Evolutionary conservation across 30 jellyfish, hydroid and myxozoan genomes (phyloP), one percentile per base, ranked within the genome.

Genomic region (Rhopilema esculentum): DNA sequence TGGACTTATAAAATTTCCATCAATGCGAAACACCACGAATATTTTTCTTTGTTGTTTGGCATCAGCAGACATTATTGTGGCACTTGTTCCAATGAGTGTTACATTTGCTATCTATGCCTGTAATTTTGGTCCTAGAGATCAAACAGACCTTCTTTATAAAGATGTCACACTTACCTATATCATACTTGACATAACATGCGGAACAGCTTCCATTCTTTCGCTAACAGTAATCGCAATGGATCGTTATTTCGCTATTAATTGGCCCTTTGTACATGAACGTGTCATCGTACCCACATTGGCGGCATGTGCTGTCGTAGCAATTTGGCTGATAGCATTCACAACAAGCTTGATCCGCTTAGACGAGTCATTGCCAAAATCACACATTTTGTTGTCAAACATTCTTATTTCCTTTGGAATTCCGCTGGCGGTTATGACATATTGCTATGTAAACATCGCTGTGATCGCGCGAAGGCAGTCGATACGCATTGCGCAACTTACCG

Each of bases 201-300:
- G 94, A 19, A 75, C 90, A 8, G 84, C 88, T 0, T 93, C 98
- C 0, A 85, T 93, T 17, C 62, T 71, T 24, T 88, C 97, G n/a
- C 64, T 93, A 67, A 80, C 96, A 20, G 85, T 88, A 6, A 89
- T 93, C 9, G 98, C 98, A 7, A 72, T 93, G 32, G 98, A 93
- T 68, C 85, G 98, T 17, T 94, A 85, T 28, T 77, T 93, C 22
- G 98, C 97, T 18, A 89, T 93, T 8, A 67, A 78, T 18, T 88
- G 92, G 91, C 98, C 98, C n/a, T 93, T 88, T 49, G 19, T 78
- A 22, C 98, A 93, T 67, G 91, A 87, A 49, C 76, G 93, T 20
- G 82, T 82, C 29, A 72, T 93, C 8, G 88, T 62, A 25, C 70
- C 84, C 31, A 70, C 27, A 0, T 16, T 66, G 0, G 98, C 98